A percentile compares a stretch with the other conserved stretches of the same genome.
Evolutionary conservation across 2,888 invertebrate genomes (phyloP).

Genomic region (Ochropacha duplaris): DNA sequence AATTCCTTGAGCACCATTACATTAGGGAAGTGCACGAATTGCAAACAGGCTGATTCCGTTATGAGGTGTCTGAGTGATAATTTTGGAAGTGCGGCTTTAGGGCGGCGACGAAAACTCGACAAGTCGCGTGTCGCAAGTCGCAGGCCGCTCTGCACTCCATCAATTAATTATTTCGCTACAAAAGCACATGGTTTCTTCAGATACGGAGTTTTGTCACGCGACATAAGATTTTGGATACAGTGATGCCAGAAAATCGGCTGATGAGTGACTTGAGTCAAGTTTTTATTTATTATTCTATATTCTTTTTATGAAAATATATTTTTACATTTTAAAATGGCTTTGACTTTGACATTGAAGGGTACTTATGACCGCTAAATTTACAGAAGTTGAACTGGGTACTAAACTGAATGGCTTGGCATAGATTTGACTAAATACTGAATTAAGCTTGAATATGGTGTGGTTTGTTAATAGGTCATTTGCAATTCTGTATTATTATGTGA

Average conservation of each 20-base stretch:
- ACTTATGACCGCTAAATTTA: no score
- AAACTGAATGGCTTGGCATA: no score
- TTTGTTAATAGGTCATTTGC: no score
- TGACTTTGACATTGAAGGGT: no score
- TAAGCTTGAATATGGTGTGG: no score
- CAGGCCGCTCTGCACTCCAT: conserved; percentile 31
- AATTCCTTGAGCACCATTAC: not conserved
- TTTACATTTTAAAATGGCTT: no score
- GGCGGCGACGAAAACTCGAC: conserved; percentile 16
- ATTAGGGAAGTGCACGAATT: not conserved
- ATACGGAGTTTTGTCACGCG: conserved; percentile 38
- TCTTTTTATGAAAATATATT: no score
- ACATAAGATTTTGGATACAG: conserved; percentile 26
- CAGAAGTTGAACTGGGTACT: no score
- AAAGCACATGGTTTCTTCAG: conserved; percentile 43
- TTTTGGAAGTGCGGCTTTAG: not conserved
- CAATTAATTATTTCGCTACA: conserved; percentile 57
- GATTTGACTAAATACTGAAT: no score
- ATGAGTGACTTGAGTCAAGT: no score
- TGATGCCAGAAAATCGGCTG: not conserved
- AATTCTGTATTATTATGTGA: not conserved
- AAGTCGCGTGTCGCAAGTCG: conserved; percentile 25
- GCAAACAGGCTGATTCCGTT: not conserved
- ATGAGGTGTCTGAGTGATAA: not conserved
- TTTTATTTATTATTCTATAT: no score